A percentile compares a stretch with the other conserved stretches of the same genome.
Conservation (phyloP, 1,140 invertebrate species). For the Mizuhopecten yessoensis region DNA sequence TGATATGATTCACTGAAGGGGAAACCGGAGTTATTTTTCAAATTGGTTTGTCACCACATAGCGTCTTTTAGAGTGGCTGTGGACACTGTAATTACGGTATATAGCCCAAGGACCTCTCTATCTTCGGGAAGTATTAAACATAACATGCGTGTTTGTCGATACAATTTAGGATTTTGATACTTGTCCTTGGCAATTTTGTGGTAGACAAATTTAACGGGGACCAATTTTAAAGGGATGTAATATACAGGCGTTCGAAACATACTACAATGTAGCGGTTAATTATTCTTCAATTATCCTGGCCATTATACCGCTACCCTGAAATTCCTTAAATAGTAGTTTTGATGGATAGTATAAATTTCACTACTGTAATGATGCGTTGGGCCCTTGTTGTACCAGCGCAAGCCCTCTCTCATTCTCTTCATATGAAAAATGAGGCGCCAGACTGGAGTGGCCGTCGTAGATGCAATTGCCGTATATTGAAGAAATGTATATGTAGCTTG, state of each 20-base stretch:
- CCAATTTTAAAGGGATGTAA: constrained; percentile 39
- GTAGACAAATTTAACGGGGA: not conserved
- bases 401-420: not conserved
- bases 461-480: constrained; percentile 33
- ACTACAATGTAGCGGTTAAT: constrained; percentile 24
- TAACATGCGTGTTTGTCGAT: not conserved
- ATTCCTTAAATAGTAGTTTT: constrained; percentile 10
- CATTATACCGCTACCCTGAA: not conserved
- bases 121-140: not conserved
- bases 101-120: not conserved
- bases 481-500: not conserved
- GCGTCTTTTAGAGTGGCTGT: not conserved
- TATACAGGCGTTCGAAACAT: not conserved
- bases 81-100: constrained; percentile 24
- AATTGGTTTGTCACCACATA: constrained; percentile 34
- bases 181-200: constrained; percentile 17
- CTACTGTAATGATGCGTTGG: constrained; percentile 30
- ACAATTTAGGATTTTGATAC: not conserved
- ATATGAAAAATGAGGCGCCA: constrained; percentile 8
- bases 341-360: constrained; percentile 12
- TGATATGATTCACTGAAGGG: constrained; percentile 33
- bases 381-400: not conserved
- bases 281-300: constrained; percentile 5
- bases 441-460: not conserved
- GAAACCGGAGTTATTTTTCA: constrained; percentile 39